phyloP scores from a whole-genome alignment of 2,113 vertebrate species.

The Platysteira castanea region DNA sequence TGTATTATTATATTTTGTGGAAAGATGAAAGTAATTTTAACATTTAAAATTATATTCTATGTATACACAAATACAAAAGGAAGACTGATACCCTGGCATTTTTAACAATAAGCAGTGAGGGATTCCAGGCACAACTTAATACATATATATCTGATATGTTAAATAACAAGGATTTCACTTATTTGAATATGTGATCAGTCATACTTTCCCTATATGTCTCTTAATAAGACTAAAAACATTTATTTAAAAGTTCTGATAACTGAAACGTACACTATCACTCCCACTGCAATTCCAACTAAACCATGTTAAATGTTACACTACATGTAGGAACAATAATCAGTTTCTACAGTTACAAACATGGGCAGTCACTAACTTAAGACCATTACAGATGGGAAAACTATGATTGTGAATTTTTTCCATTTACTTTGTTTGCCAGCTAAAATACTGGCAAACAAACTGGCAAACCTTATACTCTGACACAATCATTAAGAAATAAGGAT shows the following conservation, averaged over 20 bases:
- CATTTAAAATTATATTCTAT: background rate
- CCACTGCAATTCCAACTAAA: background rate
- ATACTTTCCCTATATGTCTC: background rate
- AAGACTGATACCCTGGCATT: background rate
- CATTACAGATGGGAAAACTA: background rate
- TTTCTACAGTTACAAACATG: background rate
- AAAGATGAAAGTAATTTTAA: background rate
- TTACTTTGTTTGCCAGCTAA: background rate
- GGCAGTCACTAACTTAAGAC: background rate
- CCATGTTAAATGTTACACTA: background rate
- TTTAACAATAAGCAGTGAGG: background rate
- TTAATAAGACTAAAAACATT: background rate
- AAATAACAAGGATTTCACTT: background rate
- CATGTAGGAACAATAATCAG: background rate
- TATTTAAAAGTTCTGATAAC: background rate
- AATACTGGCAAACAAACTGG: no score
- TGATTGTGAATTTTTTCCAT: background rate
- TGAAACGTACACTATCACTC: background rate
- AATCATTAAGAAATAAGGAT: background rate
- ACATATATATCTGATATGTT: background rate
- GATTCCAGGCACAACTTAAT: background rate
- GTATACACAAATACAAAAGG: background rate
- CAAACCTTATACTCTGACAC: background rate
- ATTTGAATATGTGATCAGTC: background rate
- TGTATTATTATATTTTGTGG: background rate